Evolutionary conservation across 1,140 invertebrate species (phyloP).

Genomic region (Sycophaga agraensis): DNA sequence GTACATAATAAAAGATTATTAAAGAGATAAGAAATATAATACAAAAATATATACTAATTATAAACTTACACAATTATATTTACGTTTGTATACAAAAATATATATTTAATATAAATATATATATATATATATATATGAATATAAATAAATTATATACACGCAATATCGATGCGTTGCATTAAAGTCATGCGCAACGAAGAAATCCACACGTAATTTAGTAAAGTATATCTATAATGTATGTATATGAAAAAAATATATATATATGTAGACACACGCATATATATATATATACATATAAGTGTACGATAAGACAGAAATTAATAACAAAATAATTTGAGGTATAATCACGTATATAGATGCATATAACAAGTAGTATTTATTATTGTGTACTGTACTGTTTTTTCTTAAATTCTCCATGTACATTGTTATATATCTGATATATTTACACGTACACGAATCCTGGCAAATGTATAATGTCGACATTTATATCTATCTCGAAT

Average conservation of each 20-base stretch:
- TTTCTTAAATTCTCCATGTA: slow-evolving; percentile 55
- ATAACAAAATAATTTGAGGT: slow-evolving; percentile 29
- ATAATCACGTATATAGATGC: slow-evolving; percentile 41
- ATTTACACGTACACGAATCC: slow-evolving; percentile 49
- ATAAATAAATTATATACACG: slow-evolving; percentile 30
- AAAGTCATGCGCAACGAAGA: slow-evolving; percentile 21
- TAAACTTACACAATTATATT: slow-evolving; percentile 51
- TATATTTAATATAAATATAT: slow-evolving; percentile 34
- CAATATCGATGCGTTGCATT: slow-evolving; percentile 26
- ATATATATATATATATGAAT: slow-evolving; percentile 37
- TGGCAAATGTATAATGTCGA: slow-evolving; percentile 51
- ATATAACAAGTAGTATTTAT: slow-evolving; percentile 56
- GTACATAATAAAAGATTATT: slow-evolving; percentile 22
- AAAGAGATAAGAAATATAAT: slow-evolving; percentile 22
- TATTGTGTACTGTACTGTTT: slow-evolving; percentile 63
- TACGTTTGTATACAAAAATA: slow-evolving; percentile 62
- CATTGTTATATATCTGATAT: slow-evolving; percentile 51
- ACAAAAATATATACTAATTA: slow-evolving; percentile 40
- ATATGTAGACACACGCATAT: too few relatives aligned
- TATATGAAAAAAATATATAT: slow-evolving; percentile 28
- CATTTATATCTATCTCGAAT: slow-evolving; percentile 48
- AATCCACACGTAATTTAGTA: slow-evolving; percentile 23
- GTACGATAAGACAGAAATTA: slow-evolving; percentile 19
- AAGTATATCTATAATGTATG: slow-evolving; percentile 23
- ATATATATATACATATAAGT: too few relatives aligned